phyloP scores from a whole-genome alignment of 2,113 vertebrate genomes.

The Hippopotamus amphibius region DNA sequence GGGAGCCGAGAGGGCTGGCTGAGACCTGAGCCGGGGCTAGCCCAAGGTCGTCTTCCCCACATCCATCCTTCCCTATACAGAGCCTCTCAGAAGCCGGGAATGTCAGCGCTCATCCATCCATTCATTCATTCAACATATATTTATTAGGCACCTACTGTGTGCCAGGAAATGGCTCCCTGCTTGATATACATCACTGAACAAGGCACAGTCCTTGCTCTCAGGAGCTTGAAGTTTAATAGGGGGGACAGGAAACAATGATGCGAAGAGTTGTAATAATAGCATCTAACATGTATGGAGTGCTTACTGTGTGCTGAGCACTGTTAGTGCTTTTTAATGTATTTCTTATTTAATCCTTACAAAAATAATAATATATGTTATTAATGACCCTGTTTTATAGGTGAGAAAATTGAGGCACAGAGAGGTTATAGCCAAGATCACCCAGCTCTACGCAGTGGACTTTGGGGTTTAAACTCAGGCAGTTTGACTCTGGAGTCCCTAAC shows the following conservation, averaged over 20 bases:
- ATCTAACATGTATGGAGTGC: neutral
- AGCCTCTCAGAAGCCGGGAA: neutral
- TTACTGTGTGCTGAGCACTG: neutral
- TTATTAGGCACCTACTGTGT: neutral
- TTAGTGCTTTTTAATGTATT: neutral
- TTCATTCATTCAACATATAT: neutral
- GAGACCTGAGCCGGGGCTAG: neutral
- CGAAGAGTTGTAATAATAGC: neutral
- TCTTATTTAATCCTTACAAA: neutral
- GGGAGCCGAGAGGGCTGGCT: neutral
- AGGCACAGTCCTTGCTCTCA: neutral
- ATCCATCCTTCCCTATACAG: neutral
- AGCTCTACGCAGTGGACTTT: neutral
- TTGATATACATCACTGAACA: neutral
- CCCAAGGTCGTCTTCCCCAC: neutral
- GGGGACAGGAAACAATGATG: neutral
- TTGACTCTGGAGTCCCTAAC: neutral
- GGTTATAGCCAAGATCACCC: neutral
- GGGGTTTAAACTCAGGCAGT: neutral
- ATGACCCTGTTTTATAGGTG: neutral
- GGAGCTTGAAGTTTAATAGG: neutral
- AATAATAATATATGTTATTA: neutral
- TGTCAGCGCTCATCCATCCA: neutral
- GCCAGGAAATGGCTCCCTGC: neutral
- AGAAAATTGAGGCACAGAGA: constrained; percentile 20